These are phyloP conservation scores for Spea multiplicata DNA, from an alignment of 2,113 vertebrate species.

Conservation along the genomic window DNA sequence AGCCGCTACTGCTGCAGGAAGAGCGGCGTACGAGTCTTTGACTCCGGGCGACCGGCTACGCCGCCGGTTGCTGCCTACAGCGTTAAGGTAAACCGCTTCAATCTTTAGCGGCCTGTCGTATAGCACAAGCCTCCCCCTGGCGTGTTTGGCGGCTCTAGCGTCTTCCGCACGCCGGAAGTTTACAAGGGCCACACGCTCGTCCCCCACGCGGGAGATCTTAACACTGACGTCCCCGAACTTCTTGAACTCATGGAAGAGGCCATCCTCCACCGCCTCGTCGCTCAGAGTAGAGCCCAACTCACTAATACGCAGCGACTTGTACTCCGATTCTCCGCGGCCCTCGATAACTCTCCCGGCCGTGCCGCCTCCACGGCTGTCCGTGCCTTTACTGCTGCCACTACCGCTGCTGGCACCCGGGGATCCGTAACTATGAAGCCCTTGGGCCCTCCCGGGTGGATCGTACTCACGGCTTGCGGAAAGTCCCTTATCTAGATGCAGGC, in stretches of 20 bases:
- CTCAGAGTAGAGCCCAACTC: conserved; percentile 90
- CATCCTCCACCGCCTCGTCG: conserved; percentile 93
- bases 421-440: conserved; percentile 65
- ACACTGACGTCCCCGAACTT: conserved; percentile 95
- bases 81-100: conserved; percentile 83
- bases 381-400: conserved; percentile 65
- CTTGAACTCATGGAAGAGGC: conserved; percentile 95
- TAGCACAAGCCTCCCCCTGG: conserved; percentile 84
- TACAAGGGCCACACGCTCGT: conserved; percentile 91
- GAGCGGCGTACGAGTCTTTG: conserved; percentile 71
- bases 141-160: conserved; percentile 89
- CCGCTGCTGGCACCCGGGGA: conserved; percentile 63
- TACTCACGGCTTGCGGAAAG: conserved; percentile 77
- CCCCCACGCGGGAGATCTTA: conserved; percentile 87
- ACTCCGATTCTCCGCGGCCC: conserved; percentile 72
- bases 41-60: conserved; percentile 81
- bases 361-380: conserved; percentile 50
- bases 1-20: conserved; percentile 60
- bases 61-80: conserved; percentile 68
- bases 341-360: conserved; percentile 55
- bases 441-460: conserved; percentile 65
- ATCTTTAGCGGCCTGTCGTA: conserved; percentile 92
- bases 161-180: conserved; percentile 93
- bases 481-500: conserved; percentile 76
- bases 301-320: conserved; percentile 95